Evolutionary conservation across 2,888 invertebrate genomes (phyloP).

Genomic region (Pyrrhia umbra): DNA sequence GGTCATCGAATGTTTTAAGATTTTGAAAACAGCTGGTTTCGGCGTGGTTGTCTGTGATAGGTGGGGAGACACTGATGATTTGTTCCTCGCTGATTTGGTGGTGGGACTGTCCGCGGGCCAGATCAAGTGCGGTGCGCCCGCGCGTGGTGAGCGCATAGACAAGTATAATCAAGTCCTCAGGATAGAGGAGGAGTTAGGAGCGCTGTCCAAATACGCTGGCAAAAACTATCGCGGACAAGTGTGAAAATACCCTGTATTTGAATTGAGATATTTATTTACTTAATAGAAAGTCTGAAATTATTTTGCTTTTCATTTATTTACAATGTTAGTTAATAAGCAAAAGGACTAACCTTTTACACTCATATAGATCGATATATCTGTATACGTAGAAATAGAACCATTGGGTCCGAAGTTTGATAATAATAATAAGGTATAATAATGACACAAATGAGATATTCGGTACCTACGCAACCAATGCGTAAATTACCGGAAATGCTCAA

Average conservation of each 20-base stretch:
- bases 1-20: slow-evolving; percentile 97
- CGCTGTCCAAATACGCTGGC: slow-evolving; percentile 97
- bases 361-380: too few species aligned
- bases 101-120: slow-evolving; percentile 99
- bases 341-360: too few species aligned
- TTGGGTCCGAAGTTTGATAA: neutral
- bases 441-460: slow-evolving; percentile 15
- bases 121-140: slow-evolving; percentile 99
- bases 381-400: too few species aligned
- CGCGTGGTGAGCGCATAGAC: slow-evolving; percentile 97
- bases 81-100: slow-evolving; percentile 99
- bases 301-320: neutral
- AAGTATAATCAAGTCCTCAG: slow-evolving; percentile 99
- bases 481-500: slow-evolving; percentile 81
- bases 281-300: neutral
- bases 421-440: slow-evolving; percentile 9
- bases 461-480: slow-evolving; percentile 67
- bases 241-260: slow-evolving; percentile 2
- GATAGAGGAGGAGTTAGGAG: slow-evolving; percentile 99
- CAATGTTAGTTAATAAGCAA: neutral
- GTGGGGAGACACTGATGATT: slow-evolving; percentile 99
- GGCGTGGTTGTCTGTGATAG: slow-evolving; percentile 90
- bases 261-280: neutral
- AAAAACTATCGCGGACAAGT: slow-evolving; percentile 95
- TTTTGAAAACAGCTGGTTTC: slow-evolving; percentile 99